Percentiles rank a stretch among this genome's conserved stretches.
These are phyloP conservation scores for Gasteruption jaculator DNA, from an alignment of 2,888 invertebrate species.

Conservation along the genomic window DNA sequence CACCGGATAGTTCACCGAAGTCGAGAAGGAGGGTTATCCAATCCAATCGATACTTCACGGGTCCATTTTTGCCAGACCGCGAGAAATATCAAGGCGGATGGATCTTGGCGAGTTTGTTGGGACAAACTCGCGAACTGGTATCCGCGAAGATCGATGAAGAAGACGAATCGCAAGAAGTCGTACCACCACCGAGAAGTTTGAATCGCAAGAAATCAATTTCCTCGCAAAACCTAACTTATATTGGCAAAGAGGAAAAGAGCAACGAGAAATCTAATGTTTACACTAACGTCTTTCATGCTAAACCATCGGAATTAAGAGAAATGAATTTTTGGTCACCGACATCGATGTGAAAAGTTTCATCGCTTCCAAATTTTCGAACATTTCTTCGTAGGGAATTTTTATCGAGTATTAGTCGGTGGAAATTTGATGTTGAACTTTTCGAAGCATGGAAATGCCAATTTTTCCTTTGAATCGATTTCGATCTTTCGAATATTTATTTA, in stretches of 20 bases:
- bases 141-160: conserved; percentile 62
- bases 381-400: too few relatives aligned
- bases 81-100: conserved; percentile 57
- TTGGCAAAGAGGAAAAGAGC: conserved; percentile 39
- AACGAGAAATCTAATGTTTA: conserved; percentile 37
- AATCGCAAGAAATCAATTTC: conserved; percentile 50
- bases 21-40: conserved; percentile 50
- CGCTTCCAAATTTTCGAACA: conserved; percentile 1
- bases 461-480: too few relatives aligned
- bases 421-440: too few relatives aligned
- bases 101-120: conserved; percentile 64
- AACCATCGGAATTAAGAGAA: conserved; percentile 71
- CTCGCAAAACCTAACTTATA: conserved; percentile 44
- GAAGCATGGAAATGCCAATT: too few relatives aligned
- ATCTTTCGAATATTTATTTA: too few relatives aligned
- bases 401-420: too few relatives aligned
- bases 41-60: conserved; percentile 62
- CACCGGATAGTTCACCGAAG: conserved; percentile 60
- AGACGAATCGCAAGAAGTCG: conserved; percentile 33
- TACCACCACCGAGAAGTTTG: conserved; percentile 35
- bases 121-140: conserved; percentile 62
- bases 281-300: conserved; percentile 52
- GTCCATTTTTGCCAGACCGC: conserved; percentile 49
- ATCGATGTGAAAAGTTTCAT: conserved; percentile 64
- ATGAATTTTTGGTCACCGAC: conserved; percentile 86